These are phyloP conservation scores for Trachelus iudaicus DNA, from an alignment of 2,888 invertebrate genomes.

Conservation along the genomic window DNA sequence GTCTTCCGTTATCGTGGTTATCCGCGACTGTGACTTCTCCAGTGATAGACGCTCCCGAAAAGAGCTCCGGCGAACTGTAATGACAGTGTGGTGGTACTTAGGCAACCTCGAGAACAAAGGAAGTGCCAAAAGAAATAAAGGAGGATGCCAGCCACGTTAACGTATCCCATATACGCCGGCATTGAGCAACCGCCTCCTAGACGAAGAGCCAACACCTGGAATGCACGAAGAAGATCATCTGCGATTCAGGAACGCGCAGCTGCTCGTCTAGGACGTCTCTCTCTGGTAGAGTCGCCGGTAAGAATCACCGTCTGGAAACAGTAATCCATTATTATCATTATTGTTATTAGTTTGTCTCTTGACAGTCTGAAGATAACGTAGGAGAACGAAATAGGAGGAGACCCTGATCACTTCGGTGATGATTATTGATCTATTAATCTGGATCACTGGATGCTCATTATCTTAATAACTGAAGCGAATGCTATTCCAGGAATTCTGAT, in stretches of 20 bases:
- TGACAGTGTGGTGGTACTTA: neutral
- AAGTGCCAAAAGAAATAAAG: neutral
- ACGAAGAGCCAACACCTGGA: slow-evolving; percentile 56
- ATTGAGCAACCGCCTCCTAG: slow-evolving; percentile 53
- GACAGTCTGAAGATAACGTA: neutral
- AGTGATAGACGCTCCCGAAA: neutral
- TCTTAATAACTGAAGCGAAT: neutral
- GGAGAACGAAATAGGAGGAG: neutral
- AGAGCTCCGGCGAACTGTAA: neutral
- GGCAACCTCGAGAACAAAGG: neutral
- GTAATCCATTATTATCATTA: neutral
- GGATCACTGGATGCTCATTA: neutral
- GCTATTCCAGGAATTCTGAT: neutral
- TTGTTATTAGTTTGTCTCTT: neutral
- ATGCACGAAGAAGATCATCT: slow-evolving; percentile 39
- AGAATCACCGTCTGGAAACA: slow-evolving; percentile 15
- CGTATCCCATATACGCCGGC: slow-evolving; percentile 59
- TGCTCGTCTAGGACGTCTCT: slow-evolving; percentile 45
- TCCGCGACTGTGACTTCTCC: neutral
- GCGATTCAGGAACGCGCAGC: slow-evolving; percentile 37
- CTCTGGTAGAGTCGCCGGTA: slow-evolving; percentile 50
- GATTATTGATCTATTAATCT: neutral
- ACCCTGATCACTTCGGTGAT: neutral
- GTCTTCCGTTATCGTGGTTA: neutral
- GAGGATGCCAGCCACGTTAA: slow-evolving; percentile 60